Conservation (phyloP, 2,797 vertebrate genomes). For the Tolypeutes matacus region DNA sequence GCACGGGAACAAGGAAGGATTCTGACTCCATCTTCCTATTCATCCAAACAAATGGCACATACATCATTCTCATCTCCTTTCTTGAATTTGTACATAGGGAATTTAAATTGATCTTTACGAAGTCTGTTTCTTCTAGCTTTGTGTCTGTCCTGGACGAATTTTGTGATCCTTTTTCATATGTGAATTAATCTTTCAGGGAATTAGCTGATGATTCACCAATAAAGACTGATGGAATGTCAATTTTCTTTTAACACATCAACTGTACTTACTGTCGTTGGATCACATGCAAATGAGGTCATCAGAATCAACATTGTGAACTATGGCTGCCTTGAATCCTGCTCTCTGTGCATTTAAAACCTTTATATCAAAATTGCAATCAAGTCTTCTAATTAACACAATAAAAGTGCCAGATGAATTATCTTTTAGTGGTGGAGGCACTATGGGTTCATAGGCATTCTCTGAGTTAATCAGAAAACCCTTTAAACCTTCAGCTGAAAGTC, state of each 20-base stretch:
- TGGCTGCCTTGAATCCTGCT: conserved; percentile 98
- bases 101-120: conserved; percentile 97
- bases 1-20: conserved; percentile 81
- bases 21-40: too few species aligned
- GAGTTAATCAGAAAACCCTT: conserved; percentile 89
- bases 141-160: conserved; percentile 97
- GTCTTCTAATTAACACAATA: conserved; percentile 96
- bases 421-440: conserved; percentile 92
- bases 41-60: too few species aligned
- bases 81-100: conserved; percentile 97
- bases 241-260: conserved; percentile 98
- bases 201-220: conserved; percentile 95
- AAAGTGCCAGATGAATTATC: conserved; percentile 94
- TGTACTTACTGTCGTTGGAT: conserved; percentile 97
- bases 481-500: too few species aligned
- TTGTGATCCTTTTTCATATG: conserved; percentile 97
- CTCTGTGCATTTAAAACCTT: conserved; percentile 98
- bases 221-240: conserved; percentile 98
- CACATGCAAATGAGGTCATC: conserved; percentile 99
- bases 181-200: conserved; percentile 95
- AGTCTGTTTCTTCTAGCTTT: conserved; percentile 83
- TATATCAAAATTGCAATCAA: conserved; percentile 98
- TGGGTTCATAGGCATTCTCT: conserved; percentile 97
- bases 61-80: conserved; percentile 88
- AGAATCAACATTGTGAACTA: conserved; percentile 98